These are phyloP conservation scores for Hyaena hyaena DNA, from an alignment of 2,113 vertebrate genomes.

Conservation along the genomic window DNA sequence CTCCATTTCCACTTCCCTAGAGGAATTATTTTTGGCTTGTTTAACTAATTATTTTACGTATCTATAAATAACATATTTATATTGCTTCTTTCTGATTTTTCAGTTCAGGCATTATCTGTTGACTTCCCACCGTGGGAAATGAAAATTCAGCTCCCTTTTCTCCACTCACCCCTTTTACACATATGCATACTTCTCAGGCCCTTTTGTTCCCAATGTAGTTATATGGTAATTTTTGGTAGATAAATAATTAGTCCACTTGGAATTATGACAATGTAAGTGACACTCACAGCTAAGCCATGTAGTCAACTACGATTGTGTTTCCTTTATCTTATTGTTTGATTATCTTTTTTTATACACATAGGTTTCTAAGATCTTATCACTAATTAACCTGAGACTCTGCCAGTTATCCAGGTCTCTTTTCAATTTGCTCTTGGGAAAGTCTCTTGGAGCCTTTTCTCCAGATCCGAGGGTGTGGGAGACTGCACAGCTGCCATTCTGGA, in stretches of 20 bases:
- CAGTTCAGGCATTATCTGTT: not conserved
- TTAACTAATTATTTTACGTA: constrained; percentile 28
- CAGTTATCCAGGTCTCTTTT: not conserved
- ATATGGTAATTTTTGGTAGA: not conserved
- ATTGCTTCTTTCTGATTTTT: constrained; percentile 46
- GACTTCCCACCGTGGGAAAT: not conserved
- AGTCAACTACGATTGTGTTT: not conserved
- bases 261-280: not conserved
- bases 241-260: not conserved
- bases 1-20: not conserved
- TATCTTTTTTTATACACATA: not conserved
- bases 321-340: not conserved
- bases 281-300: not conserved
- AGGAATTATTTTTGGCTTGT: not conserved
- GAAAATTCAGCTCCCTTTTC: not conserved
- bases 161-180: not conserved
- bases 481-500: not conserved
- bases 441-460: not conserved
- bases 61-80: constrained; percentile 46
- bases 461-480: not conserved
- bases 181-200: fast-evolving
- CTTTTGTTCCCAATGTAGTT: too few species aligned
- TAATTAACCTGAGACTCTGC: not conserved
- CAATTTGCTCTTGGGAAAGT: not conserved
- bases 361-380: not conserved